phyloP scores from a whole-genome alignment of 2,113 vertebrate species.

The Nymphicus hollandicus region DNA sequence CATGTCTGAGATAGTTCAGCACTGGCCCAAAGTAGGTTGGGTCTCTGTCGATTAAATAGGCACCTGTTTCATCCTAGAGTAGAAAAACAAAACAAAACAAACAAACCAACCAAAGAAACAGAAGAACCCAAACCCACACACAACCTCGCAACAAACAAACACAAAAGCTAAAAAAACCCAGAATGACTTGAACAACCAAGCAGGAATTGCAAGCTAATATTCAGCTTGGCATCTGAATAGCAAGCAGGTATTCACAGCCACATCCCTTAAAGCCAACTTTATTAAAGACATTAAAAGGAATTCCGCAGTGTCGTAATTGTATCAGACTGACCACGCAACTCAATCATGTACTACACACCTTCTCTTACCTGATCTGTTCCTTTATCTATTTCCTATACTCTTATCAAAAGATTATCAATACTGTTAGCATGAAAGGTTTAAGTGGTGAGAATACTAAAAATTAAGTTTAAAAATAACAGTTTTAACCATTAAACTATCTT shows the following conservation, averaged over 20 bases:
- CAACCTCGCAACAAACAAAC: neutral
- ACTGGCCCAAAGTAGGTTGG: slow-evolving; percentile 96
- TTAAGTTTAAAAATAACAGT: neutral
- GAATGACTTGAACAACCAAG: neutral
- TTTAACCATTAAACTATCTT: neutral
- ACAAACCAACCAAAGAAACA: neutral
- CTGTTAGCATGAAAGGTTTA: neutral
- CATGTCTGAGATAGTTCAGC: slow-evolving; percentile 96
- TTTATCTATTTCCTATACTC: neutral
- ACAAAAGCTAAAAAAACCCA: neutral
- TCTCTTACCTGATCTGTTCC: neutral
- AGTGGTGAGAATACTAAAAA: neutral
- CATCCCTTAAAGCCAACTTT: neutral
- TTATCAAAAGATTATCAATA: neutral
- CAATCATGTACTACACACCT: neutral
- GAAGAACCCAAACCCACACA: neutral
- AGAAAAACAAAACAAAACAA: neutral
- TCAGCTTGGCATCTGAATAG: neutral
- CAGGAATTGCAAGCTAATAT: neutral
- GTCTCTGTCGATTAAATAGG: slow-evolving; percentile 98
- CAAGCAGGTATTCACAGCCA: neutral
- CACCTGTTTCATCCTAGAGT: slow-evolving; percentile 92
- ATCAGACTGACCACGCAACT: neutral
- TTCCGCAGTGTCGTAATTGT: neutral
- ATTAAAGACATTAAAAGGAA: neutral